Evolutionary conservation across 2,113 vertebrate species (phyloP), one percentile per base, ranked within the genome.

Genomic region (Natator depressus): DNA sequence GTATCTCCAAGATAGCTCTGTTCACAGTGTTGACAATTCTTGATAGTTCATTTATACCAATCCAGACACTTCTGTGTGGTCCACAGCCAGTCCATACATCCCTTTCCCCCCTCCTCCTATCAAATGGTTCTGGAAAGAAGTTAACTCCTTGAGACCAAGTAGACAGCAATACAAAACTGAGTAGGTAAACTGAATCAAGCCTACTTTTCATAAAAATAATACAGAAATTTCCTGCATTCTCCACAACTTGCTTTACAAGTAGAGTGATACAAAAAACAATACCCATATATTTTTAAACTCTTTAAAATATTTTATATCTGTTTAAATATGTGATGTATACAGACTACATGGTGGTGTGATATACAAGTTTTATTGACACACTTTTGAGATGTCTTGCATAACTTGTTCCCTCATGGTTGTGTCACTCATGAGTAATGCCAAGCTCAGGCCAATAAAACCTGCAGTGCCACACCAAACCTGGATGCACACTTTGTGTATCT

Each of bases 1-100:
- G n/a, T 94, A 47, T 95, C 93, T 95, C 65, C 90, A 78, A 91
- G 17, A 53, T 91, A n/a, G 25, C 35, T 13, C 5, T 72, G 78
- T 55, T 55, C n/a, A 82, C 6, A 53, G 0, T 51, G 17, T 50
- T 87, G 89, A 53, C 79, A 59, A 29, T 82, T 24, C 85, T 72
- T 62, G 80, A 17, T n/a, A n/a, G 35, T 88, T 38, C 84, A 22
- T 92, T 93, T 91, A 20, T 80, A 85, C 51, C 62, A 59, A 94
- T 53, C 6, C 57, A 86, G 87, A 50, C 91, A 9, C 54, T 38
- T 84, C 75, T 87, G 25, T 93, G 55, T 87, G 80, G 83, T 76
- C 82, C 20, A 2, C 19, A 78, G 47, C 75, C 85, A 83, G 92
- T 75, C 54, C 88, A 59, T 82, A 10, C 5, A 2, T 35, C 87